Evolutionary conservation across 1,140 invertebrate genomes (phyloP), one percentile per base, ranked within the genome.

Genomic region (Drosophila ironensis): DNA sequence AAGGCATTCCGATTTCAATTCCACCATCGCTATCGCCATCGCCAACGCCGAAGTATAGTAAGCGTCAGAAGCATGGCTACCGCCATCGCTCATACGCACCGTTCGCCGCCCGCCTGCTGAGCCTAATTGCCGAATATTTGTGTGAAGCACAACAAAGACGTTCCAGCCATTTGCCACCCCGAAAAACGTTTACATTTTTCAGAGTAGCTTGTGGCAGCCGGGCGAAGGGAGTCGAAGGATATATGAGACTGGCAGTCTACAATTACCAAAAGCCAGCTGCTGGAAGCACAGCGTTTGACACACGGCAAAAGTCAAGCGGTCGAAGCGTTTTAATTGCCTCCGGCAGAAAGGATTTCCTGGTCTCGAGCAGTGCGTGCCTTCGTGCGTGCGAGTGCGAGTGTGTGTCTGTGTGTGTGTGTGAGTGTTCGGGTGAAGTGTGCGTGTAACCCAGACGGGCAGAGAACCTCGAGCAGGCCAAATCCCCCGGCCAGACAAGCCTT

Each of bases 121-220:
- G 48, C 57, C 73, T 82, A 82, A 84, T 73, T 82, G 78, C 69
- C 78, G 54, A 82, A 82, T 73, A 66, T 84, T 84, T 82, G 48
- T 37, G 72, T 40, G 44, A 37, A 33, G 35, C 42, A 12, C 33
- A 51, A 24, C 33, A 45, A 25, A 19, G 20, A 33, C 25, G 24
- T 50, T 38, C n/a, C 14, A 11, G 37, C 22, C 22, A 46, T 24
- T 41, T 25, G 30, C 28, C 50, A 14, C n/a, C 28, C 14, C 16
- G 14, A 63, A 38, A 12, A 28, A 24, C 19, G 56, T 44, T 66
- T 66, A 52, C 27, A 69, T 70, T 69, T 69, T 59, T 69, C 64
- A 48, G 66, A 48, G 38, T 38, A 59, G 27, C 37, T 70, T 25
- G 44, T 44, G 37, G 37, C 52, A 44, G 25, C 20, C 20, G 24